A percentile compares a stretch with the other conserved stretches of the same genome.
Evolutionary conservation across 64 coral and sea anemone species (phyloP).

Genomic region (Stichodactyla mertensii): DNA sequence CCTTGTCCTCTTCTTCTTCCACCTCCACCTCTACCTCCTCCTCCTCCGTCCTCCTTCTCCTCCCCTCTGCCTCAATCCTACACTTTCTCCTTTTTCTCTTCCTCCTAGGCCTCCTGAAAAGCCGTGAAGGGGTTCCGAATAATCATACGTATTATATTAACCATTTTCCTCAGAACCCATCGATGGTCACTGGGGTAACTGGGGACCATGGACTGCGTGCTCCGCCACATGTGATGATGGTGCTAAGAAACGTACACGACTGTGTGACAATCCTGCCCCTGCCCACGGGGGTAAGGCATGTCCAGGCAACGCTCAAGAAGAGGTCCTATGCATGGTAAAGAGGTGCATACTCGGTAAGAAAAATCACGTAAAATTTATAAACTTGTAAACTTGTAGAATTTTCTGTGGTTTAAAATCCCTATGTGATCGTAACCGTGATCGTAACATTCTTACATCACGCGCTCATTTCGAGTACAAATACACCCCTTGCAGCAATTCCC

Average conservation of each 20-base stretch:
- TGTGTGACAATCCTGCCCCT: slow-evolving; percentile 47
- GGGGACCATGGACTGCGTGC: slow-evolving; percentile 46
- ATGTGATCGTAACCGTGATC: too few relatives aligned
- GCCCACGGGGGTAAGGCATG: slow-evolving; percentile 36
- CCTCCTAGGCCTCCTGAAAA: too few relatives aligned
- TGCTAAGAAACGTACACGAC: slow-evolving; percentile 10
- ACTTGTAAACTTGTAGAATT: too few relatives aligned
- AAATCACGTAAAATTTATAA: neutral
- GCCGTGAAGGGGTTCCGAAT: neutral
- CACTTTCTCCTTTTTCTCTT: too few relatives aligned
- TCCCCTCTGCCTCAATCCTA: too few relatives aligned
- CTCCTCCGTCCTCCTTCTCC: too few relatives aligned
- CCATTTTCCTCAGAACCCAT: neutral
- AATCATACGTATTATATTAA: neutral
- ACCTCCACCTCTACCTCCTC: too few relatives aligned
- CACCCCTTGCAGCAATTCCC: too few relatives aligned
- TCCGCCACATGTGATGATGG: slow-evolving; percentile 37
- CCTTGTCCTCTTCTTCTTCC: too few relatives aligned
- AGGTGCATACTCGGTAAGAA: neutral
- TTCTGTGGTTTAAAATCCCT: too few relatives aligned
- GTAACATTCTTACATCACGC: too few relatives aligned
- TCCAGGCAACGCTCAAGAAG: neutral
- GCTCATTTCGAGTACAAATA: too few relatives aligned
- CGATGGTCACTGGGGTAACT: slow-evolving; percentile 39
- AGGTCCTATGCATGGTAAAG: neutral